Base-by-base conservation (phyloP, 1,140 invertebrate genomes). In the Coenobita brevimanus region DNA sequence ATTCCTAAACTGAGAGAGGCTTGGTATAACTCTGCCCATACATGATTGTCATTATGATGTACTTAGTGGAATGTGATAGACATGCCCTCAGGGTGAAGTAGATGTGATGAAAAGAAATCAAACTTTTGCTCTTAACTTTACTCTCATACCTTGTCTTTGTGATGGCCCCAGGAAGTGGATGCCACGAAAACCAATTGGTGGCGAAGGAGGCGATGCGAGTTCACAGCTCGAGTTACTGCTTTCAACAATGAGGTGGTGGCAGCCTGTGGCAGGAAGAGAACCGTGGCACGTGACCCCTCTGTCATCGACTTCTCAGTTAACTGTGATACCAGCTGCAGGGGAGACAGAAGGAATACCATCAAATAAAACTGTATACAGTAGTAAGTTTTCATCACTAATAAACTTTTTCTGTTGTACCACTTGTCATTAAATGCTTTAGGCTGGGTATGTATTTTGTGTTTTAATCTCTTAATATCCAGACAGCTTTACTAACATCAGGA, bases 121-220 rank as follows among this genome's bases (percentile, higher is more conserved):
- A n/a, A n/a, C n/a, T n/a, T 33, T 15, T 17, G 33, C 17, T 71
- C 30, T 71, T 36, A 36, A 38, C 38, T 36, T 17, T 27, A 33
- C 46, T 6, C 46, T 8, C 46, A 50, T 17, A 89, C 89, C 71
- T 60, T 50, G 10, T 90, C 89, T 15, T 83, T 83, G 67, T 90
- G 79, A 30, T 90, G 81, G 21, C 89, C 89, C 89, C 89, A 90
- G n/a, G 62, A 67, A 24, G 86, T 50, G 27, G 84, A 64, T 1
- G 71, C 85, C 4, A 90, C 33, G 50, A 90, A 82, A 62, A 88
- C 78, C 33, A 90, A 73, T 46, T 88, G 79, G 33, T 88, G 85
- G 13, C 79, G 78, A 43, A 71, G 69, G 60, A 90, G 41, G 10
- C 78, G 33, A 21, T 75, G 50, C 17, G 46, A 15, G 2, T 27